A percentile compares a stretch with the other conserved stretches of the same genome.
Evolutionary conservation across 2,113 vertebrate genomes (phyloP).

Genomic region (Vulpes vulpes): DNA sequence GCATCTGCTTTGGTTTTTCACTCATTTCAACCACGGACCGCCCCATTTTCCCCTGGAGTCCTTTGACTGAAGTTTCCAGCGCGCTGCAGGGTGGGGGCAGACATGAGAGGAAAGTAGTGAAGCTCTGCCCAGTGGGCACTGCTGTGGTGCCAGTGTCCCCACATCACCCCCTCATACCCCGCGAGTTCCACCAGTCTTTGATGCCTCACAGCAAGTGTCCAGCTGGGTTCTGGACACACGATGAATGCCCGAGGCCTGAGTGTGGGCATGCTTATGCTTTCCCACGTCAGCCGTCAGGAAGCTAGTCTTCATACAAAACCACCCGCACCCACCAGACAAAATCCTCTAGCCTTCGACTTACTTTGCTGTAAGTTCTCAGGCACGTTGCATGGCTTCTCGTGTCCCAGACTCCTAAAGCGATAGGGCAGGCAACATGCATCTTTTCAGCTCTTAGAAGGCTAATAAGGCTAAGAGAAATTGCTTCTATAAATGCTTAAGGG

Average conservation of each 20-base stretch:
- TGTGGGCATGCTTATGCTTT: background rate
- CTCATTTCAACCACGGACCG: background rate
- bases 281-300: background rate
- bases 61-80: background rate
- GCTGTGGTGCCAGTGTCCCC: too few relatives aligned
- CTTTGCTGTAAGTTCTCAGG: background rate
- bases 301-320: background rate
- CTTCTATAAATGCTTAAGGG: background rate
- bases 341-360: background rate
- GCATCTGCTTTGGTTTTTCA: background rate
- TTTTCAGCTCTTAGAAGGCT: background rate
- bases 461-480: background rate
- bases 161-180: background rate
- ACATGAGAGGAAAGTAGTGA: background rate
- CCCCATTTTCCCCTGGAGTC: background rate
- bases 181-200: background rate
- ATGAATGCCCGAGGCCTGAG: background rate
- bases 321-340: background rate
- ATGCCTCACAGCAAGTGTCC: background rate
- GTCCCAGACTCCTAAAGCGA: background rate
- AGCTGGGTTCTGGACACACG: rapidly evolving
- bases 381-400: background rate
- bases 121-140: background rate
- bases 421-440: background rate
- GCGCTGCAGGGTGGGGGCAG: background rate